Conservation (phyloP, 2,888 invertebrate genomes). For the Drosophila kambysellisi region DNA sequence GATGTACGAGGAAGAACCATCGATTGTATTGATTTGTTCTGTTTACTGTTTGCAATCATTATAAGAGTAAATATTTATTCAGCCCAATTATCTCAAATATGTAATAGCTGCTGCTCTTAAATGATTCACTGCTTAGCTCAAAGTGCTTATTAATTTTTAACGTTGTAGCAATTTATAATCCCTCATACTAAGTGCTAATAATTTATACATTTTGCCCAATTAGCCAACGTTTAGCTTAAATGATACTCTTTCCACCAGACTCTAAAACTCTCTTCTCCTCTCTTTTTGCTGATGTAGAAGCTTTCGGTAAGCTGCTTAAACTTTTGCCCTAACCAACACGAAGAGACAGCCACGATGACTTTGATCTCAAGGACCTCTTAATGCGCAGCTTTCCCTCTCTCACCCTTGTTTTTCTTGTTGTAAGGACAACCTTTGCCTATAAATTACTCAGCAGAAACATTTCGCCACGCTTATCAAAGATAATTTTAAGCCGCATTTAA, state of each 20-base stretch:
- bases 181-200: background rate
- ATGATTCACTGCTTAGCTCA: background rate
- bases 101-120: background rate
- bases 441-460: conserved; percentile 73
- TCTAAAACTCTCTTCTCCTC: background rate
- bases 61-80: background rate
- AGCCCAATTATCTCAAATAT: background rate
- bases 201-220: conserved; percentile 37
- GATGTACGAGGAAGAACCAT: background rate
- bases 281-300: background rate
- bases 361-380: conserved; percentile 72
- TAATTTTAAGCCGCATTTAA: conserved; percentile 79
- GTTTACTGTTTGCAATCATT: background rate
- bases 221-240: conserved; percentile 34
- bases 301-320: conserved; percentile 66
- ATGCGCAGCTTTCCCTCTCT: conserved; percentile 32
- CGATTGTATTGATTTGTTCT: background rate
- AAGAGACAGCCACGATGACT: conserved; percentile 43
- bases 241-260: conserved; percentile 6
- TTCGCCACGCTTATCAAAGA: conserved; percentile 76
- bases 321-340: conserved; percentile 49
- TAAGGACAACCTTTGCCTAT: conserved; percentile 55
- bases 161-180: background rate
- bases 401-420: conserved; percentile 1
- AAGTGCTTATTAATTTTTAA: background rate